Base-by-base conservation (phyloP, 2,797 vertebrate genomes). In the Novumbra hubbsi region DNA sequence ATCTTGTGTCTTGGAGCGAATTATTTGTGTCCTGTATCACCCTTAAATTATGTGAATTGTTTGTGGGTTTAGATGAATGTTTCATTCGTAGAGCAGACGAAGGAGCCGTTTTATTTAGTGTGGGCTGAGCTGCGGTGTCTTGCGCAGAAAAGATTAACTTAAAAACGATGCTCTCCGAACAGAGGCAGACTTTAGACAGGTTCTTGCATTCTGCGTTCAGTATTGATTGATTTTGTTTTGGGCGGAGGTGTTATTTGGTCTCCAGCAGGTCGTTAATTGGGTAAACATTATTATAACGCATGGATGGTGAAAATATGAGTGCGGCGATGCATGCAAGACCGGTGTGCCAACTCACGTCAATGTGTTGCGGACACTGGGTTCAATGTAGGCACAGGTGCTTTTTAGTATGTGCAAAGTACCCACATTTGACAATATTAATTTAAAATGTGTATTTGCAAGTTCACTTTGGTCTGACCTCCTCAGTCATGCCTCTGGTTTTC, bases 201-300 rank as follows among this genome's bases (percentile, higher is more conserved):
- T 76, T 71, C 28, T 8, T 16, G 78, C 74, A 78, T 45, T 38
- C 55, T 64, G 60, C 15, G 27, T 48, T 27, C 12, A 6, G 1
- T 41, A 62, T 65, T 14, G 32, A 14, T 28, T 21, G 55, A 11
- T 24, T 52, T 28, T 19, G 17, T 34, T 12, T 17, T 62, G 27
- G 32, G 62, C n/a, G 21, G 48, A 63, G 63, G 66, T 72, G 77
- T 75, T 52, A 57, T 50, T 76, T 71, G 66, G 65, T 50, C n/a
- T 73, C 66, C 57, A 72, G 74, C 81, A 78, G 71, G 77, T 75
- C 65, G 72, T 79, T 83, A 72, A 75, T 77, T 72, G 79, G 84
- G 81, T 82, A 81, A 82, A 87, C 80, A 84, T 62, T 77, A 77
- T 21, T 41, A 79, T 73, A 65, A 77, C 55, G 28, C 63, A 27